Base-by-base conservation (phyloP, 2,113 vertebrate genomes). In the Megalops atlanticus region DNA sequence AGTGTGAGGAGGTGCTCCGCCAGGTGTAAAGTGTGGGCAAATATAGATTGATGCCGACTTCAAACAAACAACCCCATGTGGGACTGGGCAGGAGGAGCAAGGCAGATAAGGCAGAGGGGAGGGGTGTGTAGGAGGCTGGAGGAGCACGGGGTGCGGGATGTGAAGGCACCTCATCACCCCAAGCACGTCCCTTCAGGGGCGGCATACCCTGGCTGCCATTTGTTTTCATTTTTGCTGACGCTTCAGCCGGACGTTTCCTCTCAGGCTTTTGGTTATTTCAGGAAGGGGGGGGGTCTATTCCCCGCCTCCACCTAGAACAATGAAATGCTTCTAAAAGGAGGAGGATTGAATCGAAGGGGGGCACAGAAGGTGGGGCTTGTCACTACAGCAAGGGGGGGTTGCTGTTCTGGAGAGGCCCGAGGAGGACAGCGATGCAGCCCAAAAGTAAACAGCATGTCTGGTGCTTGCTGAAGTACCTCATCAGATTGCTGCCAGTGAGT, bases 221-320 rank as follows among this genome's bases (percentile, higher is more conserved):
- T 47, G 64, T 79, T 71, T 45, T 47, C 39, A 79, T 70, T 36
- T 79, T 64, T 79, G 77, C 77, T 79, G 77, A 79, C 41, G 41
- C 47, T 79, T 79, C 77, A 79, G 41, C 41, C 45, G 39, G 41
- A 64, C 33, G 14, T 41, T 38, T 70, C 64, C 64, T 79, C 64
- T 79, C 40, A 11, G 64, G 39, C 2, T 27, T 64, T 64, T 27
- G 58, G 58, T 24, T n/a, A 64, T 64, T 64, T 64, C 24, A 64
- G n/a, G 31, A 64, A 64, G 8, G 6, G 58, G 58, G 58, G 58
- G 24, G 58, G n/a, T 27, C 58, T 10, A 24, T 64, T 64, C 31
- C 24, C 31, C 24, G 58, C n/a, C 7, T 27, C 58, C 58, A 14
- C 43, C 7, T 47, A 49, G 41, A 52, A 80, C 70, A 24, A 27